A percentile compares a stretch with the other conserved stretches of the same genome.
Evolutionary conservation across 2,888 invertebrate species (phyloP).

Genomic region (Asteroscopus sphinx): DNA sequence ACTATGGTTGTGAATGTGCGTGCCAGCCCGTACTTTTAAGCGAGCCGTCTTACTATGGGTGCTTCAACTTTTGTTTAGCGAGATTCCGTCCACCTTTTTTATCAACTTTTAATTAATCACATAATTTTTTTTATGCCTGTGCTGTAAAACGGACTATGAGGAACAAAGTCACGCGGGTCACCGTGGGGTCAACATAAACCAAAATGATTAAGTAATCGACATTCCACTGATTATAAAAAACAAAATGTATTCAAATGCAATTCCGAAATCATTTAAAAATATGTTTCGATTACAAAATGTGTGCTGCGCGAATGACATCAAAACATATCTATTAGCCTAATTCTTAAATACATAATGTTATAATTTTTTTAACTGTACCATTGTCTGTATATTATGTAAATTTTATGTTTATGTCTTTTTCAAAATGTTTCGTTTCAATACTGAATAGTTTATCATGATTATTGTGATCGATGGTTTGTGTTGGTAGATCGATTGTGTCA

Average conservation of each 20-base stretch:
- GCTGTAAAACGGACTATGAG: too few relatives aligned
- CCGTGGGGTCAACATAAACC: not conserved
- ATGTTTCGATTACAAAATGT: constrained; percentile 8
- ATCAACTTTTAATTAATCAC: too few relatives aligned
- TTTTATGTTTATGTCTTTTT: not conserved
- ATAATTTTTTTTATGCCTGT: too few relatives aligned
- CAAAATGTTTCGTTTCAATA: constrained; percentile 17
- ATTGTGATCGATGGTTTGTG: not conserved
- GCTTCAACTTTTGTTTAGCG: too few relatives aligned
- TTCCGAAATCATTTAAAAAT: not conserved
- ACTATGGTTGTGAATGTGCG: too few relatives aligned
- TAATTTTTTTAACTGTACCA: constrained; percentile 1
- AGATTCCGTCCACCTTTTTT: too few relatives aligned
- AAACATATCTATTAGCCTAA: constrained; percentile 7
- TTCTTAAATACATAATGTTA: not conserved
- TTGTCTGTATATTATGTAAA: not conserved
- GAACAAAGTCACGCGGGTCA: too few relatives aligned
- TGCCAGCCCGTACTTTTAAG: too few relatives aligned
- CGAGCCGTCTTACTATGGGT: too few relatives aligned
- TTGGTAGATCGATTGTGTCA: not conserved
- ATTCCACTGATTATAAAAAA: constrained; percentile 1
- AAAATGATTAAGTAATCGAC: not conserved
- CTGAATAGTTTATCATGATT: not conserved
- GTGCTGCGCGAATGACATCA: constrained; percentile 3
- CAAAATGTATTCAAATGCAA: constrained; percentile 9